Percentiles rank a stretch among this genome's conserved stretches.
Conservation (phyloP, 2,888 invertebrate species). For the Ceramica pisi region DNA sequence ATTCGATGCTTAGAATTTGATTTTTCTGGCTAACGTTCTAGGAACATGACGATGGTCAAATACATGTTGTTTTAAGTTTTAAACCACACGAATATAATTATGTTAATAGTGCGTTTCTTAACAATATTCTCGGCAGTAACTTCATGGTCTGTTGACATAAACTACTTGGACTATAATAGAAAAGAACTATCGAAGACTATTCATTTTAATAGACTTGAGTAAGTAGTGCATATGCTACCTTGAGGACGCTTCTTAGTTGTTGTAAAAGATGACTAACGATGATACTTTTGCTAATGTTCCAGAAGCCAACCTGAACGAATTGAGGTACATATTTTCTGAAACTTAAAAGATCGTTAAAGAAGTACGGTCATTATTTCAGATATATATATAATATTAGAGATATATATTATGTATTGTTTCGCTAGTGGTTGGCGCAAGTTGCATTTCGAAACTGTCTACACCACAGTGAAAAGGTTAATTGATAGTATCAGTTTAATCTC, state of each 20-base stretch:
- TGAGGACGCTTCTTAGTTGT: slow-evolving; percentile 5
- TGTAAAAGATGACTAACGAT: slow-evolving; percentile 15
- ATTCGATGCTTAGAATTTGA: slow-evolving; percentile 28
- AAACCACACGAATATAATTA: background rate
- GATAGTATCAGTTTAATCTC: slow-evolving; percentile 14
- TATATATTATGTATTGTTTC: background rate
- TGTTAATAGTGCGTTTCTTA: background rate
- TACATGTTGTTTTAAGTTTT: background rate
- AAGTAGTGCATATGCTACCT: slow-evolving; percentile 12
- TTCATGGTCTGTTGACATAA: slow-evolving; percentile 14
- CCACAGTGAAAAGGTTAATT: slow-evolving; percentile 29
- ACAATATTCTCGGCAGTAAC: background rate
- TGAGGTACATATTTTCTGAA: slow-evolving; percentile 1
- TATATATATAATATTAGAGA: background rate
- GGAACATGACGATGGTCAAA: background rate
- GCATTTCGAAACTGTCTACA: slow-evolving; percentile 7
- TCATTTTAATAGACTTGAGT: slow-evolving; percentile 21
- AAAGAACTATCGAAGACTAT: slow-evolving; percentile 25
- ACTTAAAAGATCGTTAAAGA: background rate
- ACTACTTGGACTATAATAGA: slow-evolving; percentile 15
- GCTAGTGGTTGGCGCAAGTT: background rate
- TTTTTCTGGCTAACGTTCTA: slow-evolving; percentile 21
- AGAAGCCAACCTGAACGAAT: slow-evolving; percentile 18
- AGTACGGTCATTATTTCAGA: slow-evolving; percentile 7
- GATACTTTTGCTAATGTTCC: background rate